Percentiles rank a stretch among this genome's conserved stretches.
These are phyloP conservation scores for Amblyopsis hoosieri DNA, from an alignment of 2,797 vertebrate genomes.

Conservation along the genomic window DNA sequence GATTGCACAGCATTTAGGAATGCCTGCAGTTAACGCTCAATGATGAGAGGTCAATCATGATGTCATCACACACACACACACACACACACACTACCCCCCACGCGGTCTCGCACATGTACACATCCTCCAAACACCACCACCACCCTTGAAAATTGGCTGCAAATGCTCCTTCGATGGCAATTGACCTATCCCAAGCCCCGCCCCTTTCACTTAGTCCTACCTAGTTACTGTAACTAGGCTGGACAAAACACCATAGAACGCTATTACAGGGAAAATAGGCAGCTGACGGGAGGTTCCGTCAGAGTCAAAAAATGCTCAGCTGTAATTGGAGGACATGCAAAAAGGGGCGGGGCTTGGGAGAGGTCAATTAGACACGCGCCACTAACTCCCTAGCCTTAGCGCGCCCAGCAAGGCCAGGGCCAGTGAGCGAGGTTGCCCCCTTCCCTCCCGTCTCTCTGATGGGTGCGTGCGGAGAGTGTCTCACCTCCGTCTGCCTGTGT, in stretches of 20 bases:
- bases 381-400: conserved; percentile 54
- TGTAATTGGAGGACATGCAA: no score
- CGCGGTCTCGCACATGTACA: no score
- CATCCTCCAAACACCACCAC: no score
- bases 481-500: neutral
- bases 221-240: no score
- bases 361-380: conserved; percentile 58
- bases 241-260: no score
- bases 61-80: conserved; percentile 41
- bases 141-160: conserved; percentile 57
- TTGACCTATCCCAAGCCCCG: conserved; percentile 14
- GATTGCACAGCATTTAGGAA: conserved; percentile 73
- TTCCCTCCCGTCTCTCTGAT: conserved; percentile 21
- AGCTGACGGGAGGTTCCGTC: no score
- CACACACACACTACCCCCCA: conserved; percentile 19
- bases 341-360: neutral
- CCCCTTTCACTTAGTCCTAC: no score
- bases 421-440: conserved; percentile 19
- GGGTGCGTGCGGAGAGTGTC: conserved; percentile 3
- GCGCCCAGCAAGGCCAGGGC: conserved; percentile 24
- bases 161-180: conserved; percentile 53
- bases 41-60: conserved; percentile 67
- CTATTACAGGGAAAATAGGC: no score
- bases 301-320: no score
- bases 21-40: conserved; percentile 64